phyloP scores from a whole-genome alignment of 2,888 invertebrate species.

The Plusia festucae region DNA sequence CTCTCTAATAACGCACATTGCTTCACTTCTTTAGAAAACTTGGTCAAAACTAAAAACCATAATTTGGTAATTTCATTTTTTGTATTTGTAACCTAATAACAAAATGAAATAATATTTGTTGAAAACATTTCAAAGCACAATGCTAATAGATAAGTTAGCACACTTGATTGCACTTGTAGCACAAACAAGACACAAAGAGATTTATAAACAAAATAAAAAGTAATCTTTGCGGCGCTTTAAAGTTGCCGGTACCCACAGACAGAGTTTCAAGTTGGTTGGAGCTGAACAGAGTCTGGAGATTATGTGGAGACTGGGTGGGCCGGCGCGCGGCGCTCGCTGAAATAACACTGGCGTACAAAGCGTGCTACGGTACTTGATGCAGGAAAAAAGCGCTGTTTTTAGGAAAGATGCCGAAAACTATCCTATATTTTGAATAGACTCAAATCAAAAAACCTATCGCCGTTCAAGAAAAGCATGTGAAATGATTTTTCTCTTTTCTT shows the following conservation, averaged over 20 bases:
- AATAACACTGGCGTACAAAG: constrained; percentile 62
- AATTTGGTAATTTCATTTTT: neutral
- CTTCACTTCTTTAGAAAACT: constrained; percentile 5
- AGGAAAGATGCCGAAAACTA: neutral
- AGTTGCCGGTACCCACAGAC: constrained; percentile 48
- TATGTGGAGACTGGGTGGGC: constrained; percentile 68
- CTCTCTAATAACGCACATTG: constrained; percentile 14
- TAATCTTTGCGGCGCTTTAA: constrained; percentile 44
- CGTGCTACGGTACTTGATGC: constrained; percentile 32
- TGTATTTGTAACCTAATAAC: constrained; percentile 35
- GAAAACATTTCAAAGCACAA: constrained; percentile 27
- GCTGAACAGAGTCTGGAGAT: constrained; percentile 44
- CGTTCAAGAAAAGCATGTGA: too few species aligned
- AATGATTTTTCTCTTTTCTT: too few species aligned
- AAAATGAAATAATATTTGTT: constrained; percentile 29
- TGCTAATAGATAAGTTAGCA: constrained; percentile 36
- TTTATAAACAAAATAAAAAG: constrained; percentile 51
- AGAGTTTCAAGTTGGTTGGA: constrained; percentile 55
- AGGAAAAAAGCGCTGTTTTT: constrained; percentile 6
- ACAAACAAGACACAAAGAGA: constrained; percentile 52
- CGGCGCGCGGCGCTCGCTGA: constrained; percentile 50
- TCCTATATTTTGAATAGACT: too few species aligned
- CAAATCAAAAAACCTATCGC: too few species aligned
- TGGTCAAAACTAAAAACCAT: constrained; percentile 12
- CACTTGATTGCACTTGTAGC: constrained; percentile 47